Evolutionary conservation across 2,113 vertebrate genomes (phyloP), one percentile per base, ranked within the genome.

Genomic region (Pelusios castaneus): DNA sequence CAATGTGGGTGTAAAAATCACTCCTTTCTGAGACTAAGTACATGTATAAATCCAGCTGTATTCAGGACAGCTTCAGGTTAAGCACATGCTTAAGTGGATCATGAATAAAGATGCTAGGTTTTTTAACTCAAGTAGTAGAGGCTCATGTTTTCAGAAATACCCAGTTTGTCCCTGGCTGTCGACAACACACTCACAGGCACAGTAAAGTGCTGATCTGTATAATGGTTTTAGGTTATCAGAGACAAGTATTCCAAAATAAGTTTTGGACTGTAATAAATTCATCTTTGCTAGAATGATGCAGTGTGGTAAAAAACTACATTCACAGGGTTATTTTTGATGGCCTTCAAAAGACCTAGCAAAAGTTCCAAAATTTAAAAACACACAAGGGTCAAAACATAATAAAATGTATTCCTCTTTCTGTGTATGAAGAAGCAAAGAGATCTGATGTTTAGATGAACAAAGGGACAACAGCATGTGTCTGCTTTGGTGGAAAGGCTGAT

Each of bases 401-500:
- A 45, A 89, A 41, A 29, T 12, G n/a, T 49, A 76, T 45, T 75
- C 41, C 83, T 80, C 38, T 12, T 89, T 51, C 7, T 19, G 79
- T 67, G 84, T 43, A 25, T 91, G 80, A 80, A 70, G 55, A 81
- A 86, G 25, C 56, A 92, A 56, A 80, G 89, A 90, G 55, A 45
- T 47, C 41, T 38, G 75, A 45, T 27, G 38, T 76, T 43, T 43
- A 27, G 88, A n/a, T 16, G 51, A 79, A 60, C 73, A 81, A 49
- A 85, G 82, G 49, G 88, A 89, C 78, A 24, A 73, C 13, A 51
- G 63, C n/a, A 55, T 88, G 25, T 47, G 25, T 22, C 86, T 94
- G 89, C 82, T 92, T 43, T 83, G 43, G 82, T 87, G 89, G 51
- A 93, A 83, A 92, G 91, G 77, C 54, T 55, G 93, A 93, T 58